Base-by-base conservation (phyloP, 2,113 vertebrate species). In the Phrynosoma blainvillii region DNA sequence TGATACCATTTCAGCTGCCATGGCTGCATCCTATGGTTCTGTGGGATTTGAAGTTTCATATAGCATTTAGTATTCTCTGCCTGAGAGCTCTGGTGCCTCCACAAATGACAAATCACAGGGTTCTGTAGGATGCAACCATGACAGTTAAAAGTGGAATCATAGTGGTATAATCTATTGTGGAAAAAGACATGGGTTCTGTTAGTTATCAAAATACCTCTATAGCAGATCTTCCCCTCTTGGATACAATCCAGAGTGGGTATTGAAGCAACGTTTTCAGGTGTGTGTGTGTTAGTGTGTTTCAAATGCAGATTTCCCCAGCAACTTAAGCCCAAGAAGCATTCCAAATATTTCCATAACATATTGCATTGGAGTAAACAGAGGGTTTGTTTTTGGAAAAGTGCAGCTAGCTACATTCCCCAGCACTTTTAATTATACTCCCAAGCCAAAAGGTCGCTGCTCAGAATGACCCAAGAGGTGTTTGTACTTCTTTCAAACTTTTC, bases 401-500 rank as follows among this genome's bases (percentile, higher is more conserved):
- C 40, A 21, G 42, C 75, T 42, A 47, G 76, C n/a, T 10, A 47
- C 42, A 66, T 40, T 70, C 66, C 73, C 36, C 3, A 18, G 2
- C 1, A 54, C 84, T 88, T 81, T 84, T 84, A 70, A 89, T 80
- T 59, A 54, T 20, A 2, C 25, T 73, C 88, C 56, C 75, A n/a
- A 86, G 86, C 77, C 52, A 70, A 66, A 85, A 80, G 84, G 30
- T 84, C 47, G 18, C 59, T 23, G 36, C 52, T 62, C 4, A 65
- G 81, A 62, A 84, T 73, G 87, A 90, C 85, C 83, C 62, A 42
- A 12, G 40, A 86, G 88, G 81, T 89, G 74, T 75, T 82, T 87
- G 75, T 59, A 14, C 71, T 85, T 73, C 88, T 79, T 62, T 59
- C 74, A 4, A 52, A 90, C 13, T 18, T 76, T 80, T 74, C 66